Conservation (phyloP, 2,888 invertebrate species). For the Gerris lacustris region DNA sequence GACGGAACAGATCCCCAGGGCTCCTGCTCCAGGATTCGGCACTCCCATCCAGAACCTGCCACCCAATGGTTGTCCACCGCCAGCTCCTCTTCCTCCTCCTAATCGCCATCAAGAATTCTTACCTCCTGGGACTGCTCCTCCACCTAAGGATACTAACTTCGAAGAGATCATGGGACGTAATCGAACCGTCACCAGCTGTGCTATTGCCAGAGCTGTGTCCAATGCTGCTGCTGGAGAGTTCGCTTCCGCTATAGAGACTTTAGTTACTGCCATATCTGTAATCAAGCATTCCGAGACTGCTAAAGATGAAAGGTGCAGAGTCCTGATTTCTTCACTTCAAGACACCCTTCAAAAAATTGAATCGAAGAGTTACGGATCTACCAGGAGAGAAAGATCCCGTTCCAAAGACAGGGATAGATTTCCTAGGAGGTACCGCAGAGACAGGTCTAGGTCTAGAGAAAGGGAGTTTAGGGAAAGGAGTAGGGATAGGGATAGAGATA, state of each 20-base stretch:
- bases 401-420: neutral
- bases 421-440: slow-evolving; percentile 35
- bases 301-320: slow-evolving; percentile 94
- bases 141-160: slow-evolving; percentile 82
- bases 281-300: slow-evolving; percentile 97
- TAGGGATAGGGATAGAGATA: slow-evolving; percentile 37
- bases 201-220: slow-evolving; percentile 94
- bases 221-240: slow-evolving; percentile 95
- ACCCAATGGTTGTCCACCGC: slow-evolving; percentile 28
- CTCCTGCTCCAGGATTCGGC: neutral
- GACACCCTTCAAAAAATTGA: slow-evolving; percentile 97
- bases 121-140: slow-evolving; percentile 36
- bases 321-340: slow-evolving; percentile 87
- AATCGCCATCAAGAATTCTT: neutral
- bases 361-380: slow-evolving; percentile 84
- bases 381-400: slow-evolving; percentile 44
- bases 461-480: slow-evolving; percentile 50
- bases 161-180: slow-evolving; percentile 97
- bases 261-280: slow-evolving; percentile 94
- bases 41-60: slow-evolving; percentile 14
- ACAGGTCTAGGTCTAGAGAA: slow-evolving; percentile 29
- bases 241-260: slow-evolving; percentile 94
- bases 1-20: neutral
- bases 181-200: slow-evolving; percentile 92
- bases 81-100: slow-evolving; percentile 23